Evolutionary conservation across 2,797 vertebrate genomes (phyloP), one percentile per base, ranked within the genome.

Genomic region (Hypotaenidia philippensis): DNA sequence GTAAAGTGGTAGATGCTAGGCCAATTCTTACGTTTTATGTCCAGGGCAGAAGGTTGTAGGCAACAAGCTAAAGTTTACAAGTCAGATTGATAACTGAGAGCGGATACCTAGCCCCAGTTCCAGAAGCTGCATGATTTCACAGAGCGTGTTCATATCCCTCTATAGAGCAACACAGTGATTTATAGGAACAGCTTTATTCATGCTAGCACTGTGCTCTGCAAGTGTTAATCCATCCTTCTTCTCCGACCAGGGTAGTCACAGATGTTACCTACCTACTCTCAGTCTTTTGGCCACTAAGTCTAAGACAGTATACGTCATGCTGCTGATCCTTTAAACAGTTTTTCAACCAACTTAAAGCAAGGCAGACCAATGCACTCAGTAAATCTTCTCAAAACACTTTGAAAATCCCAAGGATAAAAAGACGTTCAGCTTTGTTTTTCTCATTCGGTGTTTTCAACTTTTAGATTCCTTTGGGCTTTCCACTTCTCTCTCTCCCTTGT

Each of bases 331-430:
- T 92, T 64, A 12, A 14, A 52, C 3, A 47, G 8, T 26, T 81
- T 86, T 96, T 72, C 36, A 83, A 50, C 7, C 18, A 69, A 10
- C 34, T 52, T 25, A 72, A 84, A 77, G 6, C 13, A 26, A 19
- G 0, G 7, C 5, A 72, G n/a, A 27, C 40, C 55, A 68, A 41
- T 5, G 49, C 5, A 45, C 18, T 34, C 34, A 40, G 26, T 69
- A 94, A 96, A 95, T 92, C 52, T 23, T 66, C 63, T 53, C 69
- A 88, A 92, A 69, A 3, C 13, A 56, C 47, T 77, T 44, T 53
- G 59, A 84, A 93, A 92, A 93, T 93, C 56, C 45, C 56, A 89
- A 87, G 89, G 84, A 94, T 90, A 77, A 92, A 79, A 89, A 77
- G 75, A 79, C 79, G 31, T 81, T 88, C 72, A 66, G 13, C 5